Conservation (phyloP, 2,113 vertebrate species). For the Miniopterus natalensis region DNA sequence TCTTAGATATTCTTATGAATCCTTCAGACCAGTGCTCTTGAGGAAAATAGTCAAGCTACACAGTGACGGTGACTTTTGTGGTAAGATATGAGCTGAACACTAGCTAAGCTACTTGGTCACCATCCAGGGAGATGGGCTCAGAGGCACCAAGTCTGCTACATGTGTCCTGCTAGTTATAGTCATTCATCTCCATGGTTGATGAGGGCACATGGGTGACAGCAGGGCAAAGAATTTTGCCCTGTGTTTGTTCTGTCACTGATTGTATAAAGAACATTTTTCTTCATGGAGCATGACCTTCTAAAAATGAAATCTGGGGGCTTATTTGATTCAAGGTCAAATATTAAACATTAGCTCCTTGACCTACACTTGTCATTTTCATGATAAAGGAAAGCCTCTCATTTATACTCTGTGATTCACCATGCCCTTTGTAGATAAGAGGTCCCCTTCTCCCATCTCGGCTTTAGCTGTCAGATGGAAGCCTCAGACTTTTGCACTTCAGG, state of each 20-base stretch:
- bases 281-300: constrained; percentile 73
- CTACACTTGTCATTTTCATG: constrained; percentile 68
- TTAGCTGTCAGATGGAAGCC: constrained; percentile 91
- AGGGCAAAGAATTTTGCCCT: constrained; percentile 77
- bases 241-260: constrained; percentile 70
- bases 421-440: constrained; percentile 81
- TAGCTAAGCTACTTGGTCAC: constrained; percentile 7
- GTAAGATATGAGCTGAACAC: neutral
- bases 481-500: constrained; percentile 94
- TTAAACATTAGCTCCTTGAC: constrained; percentile 75
- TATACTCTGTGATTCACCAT: constrained; percentile 85
- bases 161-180: constrained; percentile 41
- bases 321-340: constrained; percentile 73
- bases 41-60: constrained; percentile 39
- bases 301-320: constrained; percentile 81
- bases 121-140: neutral
- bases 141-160: neutral
- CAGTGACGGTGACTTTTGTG: neutral
- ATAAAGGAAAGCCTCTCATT: constrained; percentile 76
- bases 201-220: constrained; percentile 23
- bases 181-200: constrained; percentile 36
- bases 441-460: constrained; percentile 69
- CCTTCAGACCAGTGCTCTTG: neutral
- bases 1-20: neutral
- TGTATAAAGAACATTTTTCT: constrained; percentile 79